phyloP scores from a whole-genome alignment of 2,113 vertebrate species.

The Xenopus laevis region DNA sequence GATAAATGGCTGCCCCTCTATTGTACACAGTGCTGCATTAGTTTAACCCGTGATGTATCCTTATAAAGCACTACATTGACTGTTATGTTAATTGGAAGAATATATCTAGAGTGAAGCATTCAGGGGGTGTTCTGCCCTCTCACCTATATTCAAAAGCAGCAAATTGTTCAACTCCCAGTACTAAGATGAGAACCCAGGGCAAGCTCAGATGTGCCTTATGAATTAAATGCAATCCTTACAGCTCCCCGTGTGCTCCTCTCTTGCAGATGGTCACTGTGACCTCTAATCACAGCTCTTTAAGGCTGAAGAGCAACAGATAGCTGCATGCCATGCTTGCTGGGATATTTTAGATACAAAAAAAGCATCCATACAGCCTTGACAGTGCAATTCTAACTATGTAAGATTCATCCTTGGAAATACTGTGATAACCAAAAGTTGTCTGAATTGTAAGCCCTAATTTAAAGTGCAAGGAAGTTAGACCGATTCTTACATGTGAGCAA shows the following conservation, averaged over 20 bases:
- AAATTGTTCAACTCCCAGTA: neutral
- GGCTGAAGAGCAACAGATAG: neutral
- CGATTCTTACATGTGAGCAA: neutral
- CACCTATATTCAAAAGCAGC: slow-evolving; percentile 15
- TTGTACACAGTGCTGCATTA: neutral
- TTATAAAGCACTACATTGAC: neutral
- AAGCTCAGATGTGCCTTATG: slow-evolving; percentile 29
- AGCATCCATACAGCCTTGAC: slow-evolving; percentile 13
- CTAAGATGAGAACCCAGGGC: neutral
- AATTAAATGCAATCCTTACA: slow-evolving; percentile 21
- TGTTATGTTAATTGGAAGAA: neutral
- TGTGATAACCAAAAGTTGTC: neutral
- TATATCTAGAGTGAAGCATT: slow-evolving; percentile 1
- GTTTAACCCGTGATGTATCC: neutral
- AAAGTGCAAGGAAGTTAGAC: slow-evolving; percentile 3
- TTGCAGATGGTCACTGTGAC: slow-evolving; percentile 23
- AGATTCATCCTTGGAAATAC: slow-evolving; percentile 25
- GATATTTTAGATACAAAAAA: neutral
- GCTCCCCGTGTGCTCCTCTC: neutral
- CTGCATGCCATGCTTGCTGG: neutral
- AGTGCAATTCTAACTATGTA: slow-evolving; percentile 21
- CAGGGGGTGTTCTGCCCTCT: slow-evolving; percentile 13
- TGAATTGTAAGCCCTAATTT: neutral
- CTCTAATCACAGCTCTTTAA: slow-evolving; percentile 14
- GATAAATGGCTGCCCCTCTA: neutral